Percentiles rank a stretch among this genome's conserved stretches.
phyloP scores from a whole-genome alignment of 2,113 vertebrate genomes.

The Albula glossodonta region DNA sequence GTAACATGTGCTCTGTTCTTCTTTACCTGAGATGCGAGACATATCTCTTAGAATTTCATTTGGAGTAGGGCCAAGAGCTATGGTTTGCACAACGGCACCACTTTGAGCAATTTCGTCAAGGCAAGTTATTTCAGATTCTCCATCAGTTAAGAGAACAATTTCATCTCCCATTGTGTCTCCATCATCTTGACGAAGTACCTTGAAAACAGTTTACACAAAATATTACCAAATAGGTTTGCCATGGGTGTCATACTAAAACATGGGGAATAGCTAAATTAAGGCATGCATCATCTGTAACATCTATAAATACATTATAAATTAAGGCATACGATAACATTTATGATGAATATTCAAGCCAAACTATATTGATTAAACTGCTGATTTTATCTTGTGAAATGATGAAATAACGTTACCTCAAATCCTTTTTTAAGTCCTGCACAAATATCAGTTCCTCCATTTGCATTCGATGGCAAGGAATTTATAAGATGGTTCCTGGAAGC shows the following conservation, averaged over 20 bases:
- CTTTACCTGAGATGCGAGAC: conserved; percentile 57
- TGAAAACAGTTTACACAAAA: conserved; percentile 8
- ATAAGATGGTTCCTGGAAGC: conserved; percentile 22
- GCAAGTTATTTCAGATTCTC: conserved; percentile 45
- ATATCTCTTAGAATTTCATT: conserved; percentile 48
- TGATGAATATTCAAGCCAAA: neutral
- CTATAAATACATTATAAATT: too few relatives aligned
- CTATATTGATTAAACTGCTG: neutral
- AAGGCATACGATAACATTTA: too few relatives aligned
- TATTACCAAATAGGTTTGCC: neutral
- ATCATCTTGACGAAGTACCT: conserved; percentile 58
- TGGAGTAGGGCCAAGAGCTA: conserved; percentile 54
- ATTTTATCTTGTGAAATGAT: too few relatives aligned
- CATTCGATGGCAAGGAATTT: neutral
- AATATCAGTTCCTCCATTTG: neutral
- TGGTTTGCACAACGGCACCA: conserved; percentile 59
- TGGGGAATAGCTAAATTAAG: too few relatives aligned
- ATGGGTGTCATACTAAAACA: too few relatives aligned
- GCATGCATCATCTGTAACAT: too few relatives aligned
- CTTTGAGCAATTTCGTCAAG: conserved; percentile 39
- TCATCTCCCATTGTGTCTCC: conserved; percentile 52
- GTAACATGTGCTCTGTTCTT: neutral
- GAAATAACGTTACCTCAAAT: conserved; percentile 25
- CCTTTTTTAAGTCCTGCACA: conserved; percentile 32
- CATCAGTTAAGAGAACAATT: conserved; percentile 62